phyloP scores from a whole-genome alignment of 2,113 vertebrate genomes.

The Myrmecophaga tridactyla region DNA sequence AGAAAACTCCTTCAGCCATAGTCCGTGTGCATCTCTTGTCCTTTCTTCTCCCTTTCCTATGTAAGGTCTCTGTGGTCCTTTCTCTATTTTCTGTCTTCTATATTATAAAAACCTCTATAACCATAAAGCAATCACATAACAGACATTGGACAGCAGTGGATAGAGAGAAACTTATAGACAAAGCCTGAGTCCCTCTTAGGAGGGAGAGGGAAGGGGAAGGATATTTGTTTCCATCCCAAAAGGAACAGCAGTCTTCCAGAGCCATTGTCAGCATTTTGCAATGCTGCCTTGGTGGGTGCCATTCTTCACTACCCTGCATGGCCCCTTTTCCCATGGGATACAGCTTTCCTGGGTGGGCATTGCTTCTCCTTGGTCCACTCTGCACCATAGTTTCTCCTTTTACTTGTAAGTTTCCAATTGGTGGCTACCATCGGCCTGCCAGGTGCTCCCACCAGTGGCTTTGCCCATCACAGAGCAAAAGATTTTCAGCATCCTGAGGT shows the following conservation, averaged over 20 bases:
- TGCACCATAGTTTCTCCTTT: background rate
- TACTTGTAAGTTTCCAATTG: background rate
- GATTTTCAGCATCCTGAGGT: background rate
- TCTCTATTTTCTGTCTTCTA: background rate
- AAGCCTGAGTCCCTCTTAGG: background rate
- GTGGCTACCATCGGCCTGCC: background rate
- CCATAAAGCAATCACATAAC: background rate
- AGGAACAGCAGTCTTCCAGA: fast-evolving
- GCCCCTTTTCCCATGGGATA: fast-evolving
- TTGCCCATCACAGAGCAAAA: background rate
- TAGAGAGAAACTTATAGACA: background rate
- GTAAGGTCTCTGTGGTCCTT: background rate
- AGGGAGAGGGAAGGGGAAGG: background rate
- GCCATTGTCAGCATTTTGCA: no score
- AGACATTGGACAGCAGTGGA: background rate
- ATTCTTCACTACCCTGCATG: fast-evolving
- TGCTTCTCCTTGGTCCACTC: background rate
- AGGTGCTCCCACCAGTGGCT: background rate
- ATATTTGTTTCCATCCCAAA: background rate
- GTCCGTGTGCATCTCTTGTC: background rate
- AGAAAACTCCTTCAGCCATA: background rate
- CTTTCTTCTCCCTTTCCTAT: background rate
- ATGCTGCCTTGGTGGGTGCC: fast-evolving
- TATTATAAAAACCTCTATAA: background rate
- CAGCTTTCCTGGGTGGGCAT: background rate